These are phyloP conservation scores for Peribatodes rhomboidaria DNA, from an alignment of 2,888 invertebrate species.

Conservation along the genomic window DNA sequence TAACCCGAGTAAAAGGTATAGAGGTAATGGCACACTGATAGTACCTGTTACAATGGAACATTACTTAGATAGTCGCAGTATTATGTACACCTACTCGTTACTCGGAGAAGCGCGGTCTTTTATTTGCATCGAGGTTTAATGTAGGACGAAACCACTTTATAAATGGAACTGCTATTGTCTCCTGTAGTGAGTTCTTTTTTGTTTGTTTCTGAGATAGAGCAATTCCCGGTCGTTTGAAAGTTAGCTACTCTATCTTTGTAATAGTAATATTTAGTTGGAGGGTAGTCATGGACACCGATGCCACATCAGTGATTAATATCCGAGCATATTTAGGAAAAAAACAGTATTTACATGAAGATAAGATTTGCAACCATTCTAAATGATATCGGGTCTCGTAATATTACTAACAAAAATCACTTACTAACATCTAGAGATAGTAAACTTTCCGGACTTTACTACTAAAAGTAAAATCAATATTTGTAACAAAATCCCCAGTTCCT, in stretches of 20 bases:
- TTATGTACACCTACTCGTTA: conserved; percentile 3
- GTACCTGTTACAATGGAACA: conserved; percentile 36
- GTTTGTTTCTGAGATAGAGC: not conserved
- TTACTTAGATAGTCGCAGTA: conserved; percentile 30
- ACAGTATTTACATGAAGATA: too few species aligned
- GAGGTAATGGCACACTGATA: conserved; percentile 47
- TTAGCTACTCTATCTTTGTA: not conserved
- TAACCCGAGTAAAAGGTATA: conserved; percentile 35
- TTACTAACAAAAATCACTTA: too few species aligned
- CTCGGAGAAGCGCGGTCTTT: conserved; percentile 7
- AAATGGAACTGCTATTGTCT: not conserved
- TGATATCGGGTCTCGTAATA: too few species aligned
- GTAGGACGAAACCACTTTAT: conserved; percentile 1
- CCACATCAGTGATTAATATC: too few species aligned
- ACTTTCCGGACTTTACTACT: not conserved
- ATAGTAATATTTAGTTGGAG: too few species aligned
- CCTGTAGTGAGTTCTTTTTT: not conserved
- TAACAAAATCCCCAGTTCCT: conserved; percentile 56
- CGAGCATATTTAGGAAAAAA: too few species aligned
- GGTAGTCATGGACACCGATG: too few species aligned
- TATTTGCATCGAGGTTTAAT: conserved; percentile 17
- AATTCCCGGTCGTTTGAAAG: not conserved
- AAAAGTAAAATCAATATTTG: conserved; percentile 44
- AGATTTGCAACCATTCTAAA: too few species aligned
- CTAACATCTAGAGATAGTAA: not conserved